Conservation (phyloP, 1,140 invertebrate genomes). For the Aphis gossypii region DNA sequence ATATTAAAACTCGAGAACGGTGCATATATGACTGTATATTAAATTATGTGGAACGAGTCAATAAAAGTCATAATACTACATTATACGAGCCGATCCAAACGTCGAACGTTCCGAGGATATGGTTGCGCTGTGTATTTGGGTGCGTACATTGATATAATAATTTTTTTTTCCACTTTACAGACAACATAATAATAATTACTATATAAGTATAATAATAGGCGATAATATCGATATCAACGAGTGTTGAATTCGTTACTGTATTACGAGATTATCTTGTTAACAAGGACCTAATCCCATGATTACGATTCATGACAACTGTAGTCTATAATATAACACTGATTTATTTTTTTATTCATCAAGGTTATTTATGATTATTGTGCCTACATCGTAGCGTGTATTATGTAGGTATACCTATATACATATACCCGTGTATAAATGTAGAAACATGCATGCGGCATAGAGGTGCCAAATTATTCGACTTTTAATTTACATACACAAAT, state of each 20-base stretch:
- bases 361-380: not conserved
- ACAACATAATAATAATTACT: not conserved
- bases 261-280: slow-evolving; percentile 37
- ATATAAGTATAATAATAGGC: not conserved
- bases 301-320: not conserved
- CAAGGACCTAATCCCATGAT: slow-evolving; percentile 18
- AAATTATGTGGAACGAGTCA: slow-evolving; percentile 18
- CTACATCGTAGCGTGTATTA: not conserved
- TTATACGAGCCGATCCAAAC: not conserved
- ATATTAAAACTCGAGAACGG: slow-evolving; percentile 35
- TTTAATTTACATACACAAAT: not conserved
- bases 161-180: not conserved
- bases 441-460: not conserved
- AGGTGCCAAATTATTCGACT: not conserved
- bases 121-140: not conserved
- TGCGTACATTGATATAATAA: not conserved
- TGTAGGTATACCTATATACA: not conserved
- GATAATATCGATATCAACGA: not conserved
- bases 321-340: not conserved
- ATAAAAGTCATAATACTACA: not conserved
- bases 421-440: not conserved
- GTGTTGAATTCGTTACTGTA: slow-evolving; percentile 13
- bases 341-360: slow-evolving; percentile 15
- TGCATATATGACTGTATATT: slow-evolving; percentile 19
- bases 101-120: not conserved